Evolutionary conservation across 1,140 invertebrate species (phyloP).

Genomic region (Alviniconcha marisindica): DNA sequence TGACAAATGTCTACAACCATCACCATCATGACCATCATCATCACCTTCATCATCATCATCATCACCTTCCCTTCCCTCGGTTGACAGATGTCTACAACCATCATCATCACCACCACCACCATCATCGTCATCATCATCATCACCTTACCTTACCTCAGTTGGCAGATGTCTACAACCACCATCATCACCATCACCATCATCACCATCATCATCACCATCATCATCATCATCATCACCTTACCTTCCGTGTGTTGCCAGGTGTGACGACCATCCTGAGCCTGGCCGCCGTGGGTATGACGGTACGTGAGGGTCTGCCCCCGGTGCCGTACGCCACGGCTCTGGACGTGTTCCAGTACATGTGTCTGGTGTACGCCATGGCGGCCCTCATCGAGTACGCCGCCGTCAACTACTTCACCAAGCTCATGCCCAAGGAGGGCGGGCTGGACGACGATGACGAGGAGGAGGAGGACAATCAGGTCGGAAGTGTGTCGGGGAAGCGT

Average conservation of each 20-base stretch:
- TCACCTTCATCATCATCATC: too few species aligned
- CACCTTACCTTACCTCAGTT: too few species aligned
- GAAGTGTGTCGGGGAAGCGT: neutral
- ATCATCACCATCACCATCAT: too few species aligned
- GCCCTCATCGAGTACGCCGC: conserved; percentile 94
- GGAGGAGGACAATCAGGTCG: neutral
- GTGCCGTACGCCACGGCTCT: conserved; percentile 90
- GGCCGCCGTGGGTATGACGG: conserved; percentile 80
- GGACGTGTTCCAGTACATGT: conserved; percentile 95
- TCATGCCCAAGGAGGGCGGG: conserved; percentile 63
- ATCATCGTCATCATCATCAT: too few species aligned
- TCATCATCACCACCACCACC: too few species aligned
- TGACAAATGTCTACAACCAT: too few species aligned
- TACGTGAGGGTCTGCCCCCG: conserved; percentile 79
- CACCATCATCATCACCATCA: too few species aligned
- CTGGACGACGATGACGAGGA: conserved; percentile 53
- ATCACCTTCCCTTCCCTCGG: too few species aligned
- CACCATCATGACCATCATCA: too few species aligned
- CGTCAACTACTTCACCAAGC: conserved; percentile 95
- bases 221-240: too few species aligned
- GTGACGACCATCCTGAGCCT: conserved; percentile 82
- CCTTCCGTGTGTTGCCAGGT: conserved; percentile 69
- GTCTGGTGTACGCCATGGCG: conserved; percentile 95
- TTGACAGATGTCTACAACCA: too few species aligned
- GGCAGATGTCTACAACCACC: too few species aligned